Evolutionary conservation across 1,140 invertebrate genomes (phyloP), one percentile per base, ranked within the genome.

Genomic region (Brachionus sp.): DNA sequence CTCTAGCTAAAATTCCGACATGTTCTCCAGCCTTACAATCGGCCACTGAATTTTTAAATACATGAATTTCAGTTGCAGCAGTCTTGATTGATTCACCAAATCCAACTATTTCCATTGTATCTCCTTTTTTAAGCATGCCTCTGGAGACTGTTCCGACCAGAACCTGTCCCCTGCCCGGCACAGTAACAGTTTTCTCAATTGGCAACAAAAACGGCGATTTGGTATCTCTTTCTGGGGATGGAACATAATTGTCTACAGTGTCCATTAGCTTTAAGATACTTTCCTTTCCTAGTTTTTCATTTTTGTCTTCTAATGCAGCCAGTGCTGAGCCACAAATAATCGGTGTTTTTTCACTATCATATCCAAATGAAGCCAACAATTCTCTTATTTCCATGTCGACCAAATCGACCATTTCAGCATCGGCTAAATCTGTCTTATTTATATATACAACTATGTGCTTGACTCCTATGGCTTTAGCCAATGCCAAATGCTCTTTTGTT

Each of bases 21-120:
- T 98, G 96, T 89, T 99, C 95, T 39, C 98, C 98, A 75, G 98
- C 88, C 98, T 93, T 87, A 95, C 95, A 90, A 98, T 99, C 94
- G 98, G 98, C 90, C 99, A 97, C 84, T 98, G 92, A 50, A 95
- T 91, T 23, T 42, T 84, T 80, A 25, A 80, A 80, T 3, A 80
- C 39, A 37, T 80, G 77, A 33, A 80, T 80, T 35, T 80, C 77
- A 62, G 77, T 62, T 6, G 98, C 92, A 0, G 92, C 93, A 5
- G 92, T 93, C 88, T 98, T 98, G 5, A 95, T 85, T 1, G 90
- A 86, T 90, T 95, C 97, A 84, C 92, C 93, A 87, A 93, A 94
- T 13, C 97, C 97, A 44, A 97, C 88, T 86, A 99, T 93, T 90
- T 98, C 95, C 87, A 93, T 93, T 85, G 97, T 95, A 84, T 92